Base-by-base conservation (phyloP, 2,888 invertebrate species). In the Drosophila infuscata region DNA sequence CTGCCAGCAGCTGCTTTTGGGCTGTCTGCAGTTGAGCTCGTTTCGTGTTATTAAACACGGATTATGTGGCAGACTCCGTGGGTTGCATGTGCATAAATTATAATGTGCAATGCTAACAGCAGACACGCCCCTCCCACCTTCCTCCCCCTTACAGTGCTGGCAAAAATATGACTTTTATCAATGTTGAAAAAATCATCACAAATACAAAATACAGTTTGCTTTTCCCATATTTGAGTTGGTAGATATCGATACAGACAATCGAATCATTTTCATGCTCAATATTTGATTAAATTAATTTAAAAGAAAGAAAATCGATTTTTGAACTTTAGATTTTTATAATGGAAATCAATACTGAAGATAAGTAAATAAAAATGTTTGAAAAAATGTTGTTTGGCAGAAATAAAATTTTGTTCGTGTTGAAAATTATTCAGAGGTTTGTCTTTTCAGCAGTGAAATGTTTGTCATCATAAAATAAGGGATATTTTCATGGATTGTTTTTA, bases 41-140 rank as follows among this genome's bases (percentile, higher is more conserved):
- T 69, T 80, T 76, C 83, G 90, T 91, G 90, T 87, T 91, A 91
- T 87, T 87, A 87, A 87, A 87, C 83, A 88, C 86, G 87, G 90
- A 87, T 87, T 87, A 87, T 91, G 88, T 88, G 90, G 79, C 91
- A 89, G 86, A 89, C 88, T 88, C 88, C 83, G 62, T 78, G 84
- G 83, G 76, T 88, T 88, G 89, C 91, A 90, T 89, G 90, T 68
- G 90, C 91, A 87, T 87, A 87, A 87, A 87, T 91, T 87, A 87
- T 85, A 85, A 82, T 77, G 83, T 79, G 83, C 76, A 81, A 74
- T 74, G 83, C 76, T 78, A 74, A 65, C 87, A 64, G 76, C 70
- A 60, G 70, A 63, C 72, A 78, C 88, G 72, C 81, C 82, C 30
- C 46, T 54, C 29, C 17, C 17, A 15, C 38, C 53, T 1, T 8